Conservation (phyloP, 1,140 invertebrate genomes). For the Brevipalpus yothersi region DNA sequence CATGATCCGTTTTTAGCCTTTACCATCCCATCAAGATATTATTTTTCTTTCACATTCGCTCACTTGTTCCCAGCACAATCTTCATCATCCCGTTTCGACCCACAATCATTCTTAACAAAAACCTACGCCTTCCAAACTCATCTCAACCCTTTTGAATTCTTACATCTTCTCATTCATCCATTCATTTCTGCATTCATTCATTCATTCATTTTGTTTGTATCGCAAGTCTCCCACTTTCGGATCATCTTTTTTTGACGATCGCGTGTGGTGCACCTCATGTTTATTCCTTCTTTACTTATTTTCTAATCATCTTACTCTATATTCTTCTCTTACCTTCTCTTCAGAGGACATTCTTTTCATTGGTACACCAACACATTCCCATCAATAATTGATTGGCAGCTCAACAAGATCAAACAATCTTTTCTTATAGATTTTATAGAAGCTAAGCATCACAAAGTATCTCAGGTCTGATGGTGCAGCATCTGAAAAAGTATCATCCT, state of each 20-base stretch:
- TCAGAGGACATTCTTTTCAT: conserved; percentile 6
- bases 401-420: conserved; percentile 2
- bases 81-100: too few species aligned
- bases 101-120: too few species aligned
- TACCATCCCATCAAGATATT: too few species aligned
- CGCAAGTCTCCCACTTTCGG: not conserved
- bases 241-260: not conserved
- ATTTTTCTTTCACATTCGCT: too few species aligned
- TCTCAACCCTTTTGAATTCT: too few species aligned
- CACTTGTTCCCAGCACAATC: too few species aligned
- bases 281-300: not conserved
- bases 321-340: not conserved
- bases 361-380: conserved; percentile 6
- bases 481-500: too few species aligned
- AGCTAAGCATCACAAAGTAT: not conserved
- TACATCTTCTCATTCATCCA: too few species aligned
- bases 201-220: not conserved
- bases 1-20: too few species aligned
- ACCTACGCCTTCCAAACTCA: too few species aligned
- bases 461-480: not conserved
- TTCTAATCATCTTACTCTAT: not conserved
- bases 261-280: not conserved
- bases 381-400: conserved; percentile 3
- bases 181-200: too few species aligned
- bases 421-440: not conserved